Percentiles rank a stretch among this genome's conserved stretches.
These are phyloP conservation scores for Hirudinaria manillensis DNA, from an alignment of 2,888 invertebrate species.

Conservation along the genomic window DNA sequence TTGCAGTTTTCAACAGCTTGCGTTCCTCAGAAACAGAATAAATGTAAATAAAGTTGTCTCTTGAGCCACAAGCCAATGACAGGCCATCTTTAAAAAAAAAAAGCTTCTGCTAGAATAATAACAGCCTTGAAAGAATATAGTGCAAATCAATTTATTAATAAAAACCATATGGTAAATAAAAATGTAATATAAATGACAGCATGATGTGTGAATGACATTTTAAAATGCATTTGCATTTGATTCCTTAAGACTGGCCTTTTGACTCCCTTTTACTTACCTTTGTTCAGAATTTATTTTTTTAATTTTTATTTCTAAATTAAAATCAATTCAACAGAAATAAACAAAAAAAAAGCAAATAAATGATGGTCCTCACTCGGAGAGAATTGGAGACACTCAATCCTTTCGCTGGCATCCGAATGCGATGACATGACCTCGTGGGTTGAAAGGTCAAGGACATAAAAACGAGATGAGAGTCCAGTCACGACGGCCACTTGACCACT, in stretches of 20 bases:
- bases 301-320: not conserved
- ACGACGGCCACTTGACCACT: slow-evolving; percentile 72
- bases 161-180: too few species aligned
- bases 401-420: slow-evolving; percentile 54
- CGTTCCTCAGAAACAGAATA: slow-evolving; percentile 74
- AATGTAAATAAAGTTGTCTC: slow-evolving; percentile 82
- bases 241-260: too few species aligned
- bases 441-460: slow-evolving; percentile 76
- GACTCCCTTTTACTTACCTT: too few species aligned
- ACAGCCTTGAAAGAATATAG: too few species aligned
- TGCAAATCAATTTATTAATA: too few species aligned
- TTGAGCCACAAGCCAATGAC: slow-evolving; percentile 74
- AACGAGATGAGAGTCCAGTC: slow-evolving; percentile 71
- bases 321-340: slow-evolving; percentile 3
- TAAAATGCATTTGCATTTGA: not conserved
- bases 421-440: slow-evolving; percentile 60
- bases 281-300: too few species aligned
- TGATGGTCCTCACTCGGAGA: slow-evolving; percentile 52
- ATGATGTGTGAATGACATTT: not conserved
- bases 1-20: slow-evolving; percentile 73
- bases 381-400: slow-evolving; percentile 53
- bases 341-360: not conserved
- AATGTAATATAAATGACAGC: too few species aligned
- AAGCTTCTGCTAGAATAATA: too few species aligned
- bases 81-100: slow-evolving; percentile 63